Evolutionary conservation across 2,797 vertebrate genomes (phyloP).

Genomic region (Labeo calbasu): DNA sequence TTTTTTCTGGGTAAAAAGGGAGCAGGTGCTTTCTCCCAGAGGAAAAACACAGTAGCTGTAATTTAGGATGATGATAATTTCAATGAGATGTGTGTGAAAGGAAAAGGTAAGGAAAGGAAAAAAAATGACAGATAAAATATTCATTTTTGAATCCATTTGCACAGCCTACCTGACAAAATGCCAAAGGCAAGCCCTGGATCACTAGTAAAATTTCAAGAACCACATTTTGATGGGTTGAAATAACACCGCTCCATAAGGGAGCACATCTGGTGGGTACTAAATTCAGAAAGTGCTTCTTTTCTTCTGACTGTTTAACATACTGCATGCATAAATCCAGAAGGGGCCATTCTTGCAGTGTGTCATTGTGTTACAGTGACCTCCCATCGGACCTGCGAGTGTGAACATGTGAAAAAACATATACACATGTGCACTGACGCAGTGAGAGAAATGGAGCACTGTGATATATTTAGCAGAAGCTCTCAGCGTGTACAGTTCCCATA

Average conservation of each 20-base stretch:
- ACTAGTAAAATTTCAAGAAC: background rate
- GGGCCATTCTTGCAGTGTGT: background rate
- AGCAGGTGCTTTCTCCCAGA: conserved; percentile 46
- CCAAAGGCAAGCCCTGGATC: conserved; percentile 4
- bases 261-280: background rate
- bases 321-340: conserved; percentile 15
- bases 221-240: conserved; percentile 21
- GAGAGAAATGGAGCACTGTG: conserved; percentile 52
- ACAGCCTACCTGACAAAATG: conserved; percentile 3
- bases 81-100: background rate
- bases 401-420: conserved; percentile 5
- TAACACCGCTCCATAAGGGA: conserved; percentile 2
- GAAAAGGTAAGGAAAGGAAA: background rate
- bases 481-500: conserved; percentile 52
- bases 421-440: conserved; percentile 32
- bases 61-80: conserved; percentile 10
- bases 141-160: background rate
- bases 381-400: conserved; percentile 23
- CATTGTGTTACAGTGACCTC: conserved; percentile 46
- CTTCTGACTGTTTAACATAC: conserved; percentile 1
- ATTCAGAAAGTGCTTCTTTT: background rate
- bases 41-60: conserved; percentile 32
- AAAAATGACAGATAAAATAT: conserved; percentile 8
- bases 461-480: conserved; percentile 58
- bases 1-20: conserved; percentile 19